Conservation (phyloP, 2,888 invertebrate species). For the Clanis bilineata region DNA sequence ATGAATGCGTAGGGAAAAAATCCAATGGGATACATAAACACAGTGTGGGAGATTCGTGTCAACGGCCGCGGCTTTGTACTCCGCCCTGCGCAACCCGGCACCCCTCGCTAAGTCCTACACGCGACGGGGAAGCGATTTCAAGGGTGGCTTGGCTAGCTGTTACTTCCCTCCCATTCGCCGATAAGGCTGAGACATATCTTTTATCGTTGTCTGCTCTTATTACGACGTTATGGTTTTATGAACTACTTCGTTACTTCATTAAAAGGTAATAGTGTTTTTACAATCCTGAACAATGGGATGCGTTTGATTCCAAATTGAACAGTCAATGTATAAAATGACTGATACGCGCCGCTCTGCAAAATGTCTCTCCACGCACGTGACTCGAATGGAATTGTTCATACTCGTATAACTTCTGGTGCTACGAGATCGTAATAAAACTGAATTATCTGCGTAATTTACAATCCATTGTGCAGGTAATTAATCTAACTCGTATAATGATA, state of each 20-base stretch:
- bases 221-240: slow-evolving; percentile 16
- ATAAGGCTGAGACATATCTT: slow-evolving; percentile 68
- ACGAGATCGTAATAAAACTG: not conserved
- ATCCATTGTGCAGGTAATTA: not conserved
- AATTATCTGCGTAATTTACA: not conserved
- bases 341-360: not conserved
- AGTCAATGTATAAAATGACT: no score
- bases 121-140: slow-evolving; percentile 66
- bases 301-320: not conserved
- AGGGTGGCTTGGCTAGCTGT: slow-evolving; percentile 65
- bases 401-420: not conserved
- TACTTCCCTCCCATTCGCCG: slow-evolving; percentile 56
- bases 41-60: slow-evolving; percentile 72
- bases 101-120: slow-evolving; percentile 42
- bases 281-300: not conserved
- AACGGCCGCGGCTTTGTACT: slow-evolving; percentile 71
- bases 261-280: not conserved
- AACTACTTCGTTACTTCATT: slow-evolving; percentile 4
- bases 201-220: slow-evolving; percentile 48
- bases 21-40: slow-evolving; percentile 73
- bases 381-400: not conserved
- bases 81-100: slow-evolving; percentile 33
- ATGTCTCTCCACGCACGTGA: not conserved
- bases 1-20: slow-evolving; percentile 68
- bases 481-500: not conserved